A percentile compares a stretch with the other conserved stretches of the same genome.
phyloP scores from a whole-genome alignment of 2,888 invertebrate species.

The Mycalesis mineus region DNA sequence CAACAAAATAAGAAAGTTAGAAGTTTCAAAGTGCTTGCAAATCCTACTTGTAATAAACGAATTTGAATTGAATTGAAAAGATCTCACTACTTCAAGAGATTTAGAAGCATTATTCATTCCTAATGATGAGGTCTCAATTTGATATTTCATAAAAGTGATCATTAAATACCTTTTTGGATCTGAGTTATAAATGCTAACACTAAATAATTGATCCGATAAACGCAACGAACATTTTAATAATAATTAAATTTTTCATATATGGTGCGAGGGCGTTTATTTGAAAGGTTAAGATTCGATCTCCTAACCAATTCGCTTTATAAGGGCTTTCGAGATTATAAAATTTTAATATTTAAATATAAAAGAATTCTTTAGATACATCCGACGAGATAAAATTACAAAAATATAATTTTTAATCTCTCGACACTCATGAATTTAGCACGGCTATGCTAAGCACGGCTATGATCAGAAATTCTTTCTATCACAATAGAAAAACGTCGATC shows the following conservation, averaged over 20 bases:
- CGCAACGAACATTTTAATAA: constrained; percentile 34
- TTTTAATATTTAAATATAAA: background rate
- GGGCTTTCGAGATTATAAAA: background rate
- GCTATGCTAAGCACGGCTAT: no score
- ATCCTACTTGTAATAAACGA: no score
- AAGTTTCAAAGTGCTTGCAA: no score
- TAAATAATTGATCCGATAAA: constrained; percentile 40
- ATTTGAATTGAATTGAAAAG: constrained; percentile 18
- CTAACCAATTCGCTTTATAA: background rate
- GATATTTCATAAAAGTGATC: constrained; percentile 55
- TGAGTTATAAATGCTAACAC: constrained; percentile 48
- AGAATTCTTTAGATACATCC: no score
- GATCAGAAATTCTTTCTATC: no score
- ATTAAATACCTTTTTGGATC: constrained; percentile 55
- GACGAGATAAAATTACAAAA: no score
- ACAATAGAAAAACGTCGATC: no score
- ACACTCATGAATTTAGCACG: no score
- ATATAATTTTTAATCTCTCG: no score
- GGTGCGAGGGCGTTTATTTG: constrained; percentile 17
- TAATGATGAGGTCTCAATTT: constrained; percentile 44
- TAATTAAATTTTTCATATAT: constrained; percentile 30
- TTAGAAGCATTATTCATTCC: constrained; percentile 32
- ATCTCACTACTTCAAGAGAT: constrained; percentile 18
- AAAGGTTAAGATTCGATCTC: constrained; percentile 1
- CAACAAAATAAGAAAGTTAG: no score